Evolutionary conservation across 2,888 invertebrate genomes (phyloP), one percentile per base, ranked within the genome.

Genomic region (Dicyrtomina minuta): DNA sequence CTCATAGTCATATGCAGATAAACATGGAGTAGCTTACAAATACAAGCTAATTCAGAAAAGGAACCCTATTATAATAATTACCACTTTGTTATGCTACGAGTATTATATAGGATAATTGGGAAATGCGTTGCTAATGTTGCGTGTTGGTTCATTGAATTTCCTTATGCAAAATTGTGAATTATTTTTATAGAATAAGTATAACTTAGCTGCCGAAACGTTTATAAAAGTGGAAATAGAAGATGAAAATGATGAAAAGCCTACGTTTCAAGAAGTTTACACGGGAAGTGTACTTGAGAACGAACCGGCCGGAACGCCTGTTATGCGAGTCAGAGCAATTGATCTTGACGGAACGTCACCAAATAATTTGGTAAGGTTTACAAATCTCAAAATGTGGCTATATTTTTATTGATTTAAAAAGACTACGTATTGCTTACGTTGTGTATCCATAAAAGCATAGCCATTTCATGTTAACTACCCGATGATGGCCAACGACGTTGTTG

Each of bases 191-290:
- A 93, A 93, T 81, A 90, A 89, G 78, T 89, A 89, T 80, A 88
- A 88, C 79, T 82, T 93, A 80, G 90, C 90, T 2, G 89, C 91
- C 1, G 91, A 92, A 82, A 90, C 89, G 15, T 87, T 88, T 66
- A 86, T 93, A 62, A 88, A 88, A 79, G 89, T 96, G 41, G 87
- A 88, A 81, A 87, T 96, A 1, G 85, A 88, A 80, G 95, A 96
- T 81, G 93, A 93, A 0, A 96, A 96, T 80, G 96, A 96, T 81
- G 93, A 93, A 80, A 90, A 91, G 81, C 96, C 90, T 0, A 88
- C 88, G 77, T 94, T 96, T 80, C 89, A 90, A 56, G 92, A 90
- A 15, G 86, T 89, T 79, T 55, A 56, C n/a, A 88, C 88, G 17
- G 93, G 93, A 0, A 90, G 88, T 77, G 92, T 94, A 4, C 83